Evolutionary conservation across 2,888 invertebrate species (phyloP), one percentile per base, ranked within the genome.

Genomic region (Drosophila pegasa): DNA sequence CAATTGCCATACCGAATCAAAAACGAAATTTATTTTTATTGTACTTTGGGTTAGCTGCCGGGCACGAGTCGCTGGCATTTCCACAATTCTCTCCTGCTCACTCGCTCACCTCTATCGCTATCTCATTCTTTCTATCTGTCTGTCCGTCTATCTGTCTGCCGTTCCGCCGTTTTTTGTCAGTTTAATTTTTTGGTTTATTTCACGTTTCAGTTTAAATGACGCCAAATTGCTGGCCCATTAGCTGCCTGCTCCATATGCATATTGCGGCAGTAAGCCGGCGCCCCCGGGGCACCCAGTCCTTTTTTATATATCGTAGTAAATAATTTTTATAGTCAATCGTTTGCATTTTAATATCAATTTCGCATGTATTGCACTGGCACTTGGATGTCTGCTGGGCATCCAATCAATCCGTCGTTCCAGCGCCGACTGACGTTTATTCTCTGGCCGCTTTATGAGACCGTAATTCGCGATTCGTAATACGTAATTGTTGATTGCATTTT

Each of bases 291-390:
- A 40, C 47, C 40, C 57, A 41, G 50, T 68, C 43, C 60, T 78
- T 55, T 67, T 80, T 75, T 71, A 69, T 74, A 78, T 60, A 63
- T 70, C 60, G 78, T 73, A 69, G 69, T 76, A 83, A 83, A 80
- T 80, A 72, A 78, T 67, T 52, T 85, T 84, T 77, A 87, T 87
- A 60, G 79, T 69, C 87, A 81, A 87, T 80, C 78, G 81, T 80
- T 81, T 85, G 85, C 78, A 87, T 85, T 81, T 78, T 84, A 87
- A 85, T 85, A 87, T 85, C 84, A 87, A 85, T 87, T 87, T 78
- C 51, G 62, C 68, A 71, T 66, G 69, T 37, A 12, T 27, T 33
- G n/a, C 20, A 14, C 40, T 35, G 37, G 41, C 38, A 48, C n/a
- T n/a, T 40, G 20, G 25, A 37, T 40, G 54, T 58, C 62, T 60